Evolutionary conservation across 2,797 vertebrate genomes (phyloP), one percentile per base, ranked within the genome.

Genomic region (Triplophysa yarkandensis): DNA sequence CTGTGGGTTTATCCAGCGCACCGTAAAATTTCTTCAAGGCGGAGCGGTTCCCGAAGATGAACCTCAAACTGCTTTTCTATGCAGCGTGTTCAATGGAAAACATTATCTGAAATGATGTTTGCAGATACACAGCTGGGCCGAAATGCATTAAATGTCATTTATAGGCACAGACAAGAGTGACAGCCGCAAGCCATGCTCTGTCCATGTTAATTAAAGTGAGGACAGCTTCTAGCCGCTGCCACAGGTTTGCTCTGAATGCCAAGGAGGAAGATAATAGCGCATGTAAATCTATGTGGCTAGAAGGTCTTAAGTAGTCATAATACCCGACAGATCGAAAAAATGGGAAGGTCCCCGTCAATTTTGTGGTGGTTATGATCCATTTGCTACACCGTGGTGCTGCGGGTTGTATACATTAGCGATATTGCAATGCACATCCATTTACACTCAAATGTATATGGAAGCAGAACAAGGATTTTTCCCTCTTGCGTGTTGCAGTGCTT

Each of bases 131-230:
- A 83, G 55, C 63, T 67, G 69, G 76, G 77, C 81, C 74, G 80
- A 82, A 86, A 88, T 86, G 65, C 86, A 85, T 89, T 85, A 90
- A 85, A 80, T 89, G 87, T 87, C 86, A 92, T 82, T 80, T 39
- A 57, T 54, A 68, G 77, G 83, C 72, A 83, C 77, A 81, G 86
- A 85, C 81, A 81, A 84, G 74, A 83, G 78, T 79, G 81, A 84
- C 87, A 87, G 88, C 87, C 89, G 84, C 80, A 87, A 90, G 87
- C 85, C 82, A 88, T 82, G 82, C 79, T 79, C 86, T 89, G 89
- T 90, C 87, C 80, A 76, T 88, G 75, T 89, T 87, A 87, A 87
- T 91, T 91, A 90, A 86, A 76, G 87, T 87, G 85, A 88, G 83
- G 89, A 84, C 84, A 83, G 85, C 81, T 78, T 83, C 84, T 83